A percentile compares a stretch with the other conserved stretches of the same genome.
Conservation (phyloP, 30 jellyfish, hydroid and myxozoan genomes). For the Turritopsis dohrnii region DNA sequence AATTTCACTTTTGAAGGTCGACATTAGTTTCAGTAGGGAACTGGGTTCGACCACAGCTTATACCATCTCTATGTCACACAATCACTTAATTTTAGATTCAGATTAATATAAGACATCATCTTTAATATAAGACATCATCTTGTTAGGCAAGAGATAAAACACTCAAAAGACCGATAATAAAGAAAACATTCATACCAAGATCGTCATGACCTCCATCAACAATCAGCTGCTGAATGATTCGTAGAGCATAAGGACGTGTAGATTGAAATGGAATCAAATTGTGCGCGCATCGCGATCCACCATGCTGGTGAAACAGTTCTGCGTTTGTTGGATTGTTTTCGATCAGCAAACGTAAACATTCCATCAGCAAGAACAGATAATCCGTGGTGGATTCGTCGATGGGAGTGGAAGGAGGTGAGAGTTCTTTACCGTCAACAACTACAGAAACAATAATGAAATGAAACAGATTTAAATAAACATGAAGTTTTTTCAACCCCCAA, state of each 20-base stretch:
- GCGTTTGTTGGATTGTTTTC: conserved; percentile 77
- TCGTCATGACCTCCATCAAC: conserved; percentile 96
- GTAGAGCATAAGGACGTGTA: conserved; percentile 82
- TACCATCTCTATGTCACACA: too few relatives aligned
- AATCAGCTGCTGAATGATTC: conserved; percentile 72
- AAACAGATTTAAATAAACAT: neutral
- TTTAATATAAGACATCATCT: too few relatives aligned
- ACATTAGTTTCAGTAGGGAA: too few relatives aligned
- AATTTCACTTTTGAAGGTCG: too few relatives aligned
- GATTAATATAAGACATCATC: too few relatives aligned
- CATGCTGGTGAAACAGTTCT: conserved; percentile 53
- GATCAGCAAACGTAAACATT: conserved; percentile 68
- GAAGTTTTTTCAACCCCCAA: neutral
- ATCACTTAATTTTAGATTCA: too few relatives aligned
- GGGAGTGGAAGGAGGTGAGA: neutral
- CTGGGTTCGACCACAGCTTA: too few relatives aligned
- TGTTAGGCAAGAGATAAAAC: too few relatives aligned
- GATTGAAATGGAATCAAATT: conserved; percentile 52
- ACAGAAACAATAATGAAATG: neutral
- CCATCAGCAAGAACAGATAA: conserved; percentile 72
- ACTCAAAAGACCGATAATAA: too few relatives aligned
- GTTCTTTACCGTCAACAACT: conserved; percentile 16
- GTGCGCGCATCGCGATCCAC: conserved; percentile 83
- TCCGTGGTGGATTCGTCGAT: conserved; percentile 48
- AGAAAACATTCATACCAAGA: conserved; percentile 37